These are phyloP conservation scores for Mus minutoides DNA, from an alignment of 2,797 vertebrate genomes.

Conservation along the genomic window DNA sequence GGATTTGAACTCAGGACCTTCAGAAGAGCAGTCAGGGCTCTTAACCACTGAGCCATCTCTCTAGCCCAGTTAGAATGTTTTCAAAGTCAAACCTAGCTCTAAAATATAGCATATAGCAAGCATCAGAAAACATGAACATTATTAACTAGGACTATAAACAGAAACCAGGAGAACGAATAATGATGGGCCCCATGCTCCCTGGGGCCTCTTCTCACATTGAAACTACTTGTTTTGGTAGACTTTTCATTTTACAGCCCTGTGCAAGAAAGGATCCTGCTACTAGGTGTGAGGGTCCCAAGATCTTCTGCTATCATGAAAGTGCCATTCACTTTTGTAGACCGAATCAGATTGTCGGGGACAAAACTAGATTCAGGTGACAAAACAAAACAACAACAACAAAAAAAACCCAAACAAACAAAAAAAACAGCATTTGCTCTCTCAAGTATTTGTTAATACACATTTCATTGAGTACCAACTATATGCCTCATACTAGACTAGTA, in stretches of 20 bases:
- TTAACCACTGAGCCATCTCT: too few relatives aligned
- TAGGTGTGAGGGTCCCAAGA: conserved; percentile 10
- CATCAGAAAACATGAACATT: conserved; percentile 35
- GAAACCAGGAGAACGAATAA: conserved; percentile 55
- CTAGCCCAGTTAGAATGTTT: neutral
- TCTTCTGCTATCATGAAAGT: conserved; percentile 47
- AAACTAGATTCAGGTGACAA: conserved; percentile 61
- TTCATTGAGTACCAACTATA: conserved; percentile 15
- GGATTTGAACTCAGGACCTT: too few relatives aligned
- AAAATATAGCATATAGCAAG: conserved; percentile 55
- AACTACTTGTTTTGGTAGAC: conserved; percentile 45
- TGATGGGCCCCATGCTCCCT: neutral
- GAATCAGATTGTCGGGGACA: conserved; percentile 43
- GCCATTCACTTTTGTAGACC: conserved; percentile 3
- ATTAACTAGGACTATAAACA: conserved; percentile 42
- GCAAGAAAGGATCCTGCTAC: neutral
- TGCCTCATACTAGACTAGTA: conserved; percentile 40
- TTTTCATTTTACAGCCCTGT: neutral
- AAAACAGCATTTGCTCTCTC: neutral
- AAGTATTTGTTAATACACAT: conserved; percentile 51
- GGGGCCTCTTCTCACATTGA: conserved; percentile 35
- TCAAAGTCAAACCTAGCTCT: conserved; percentile 56
- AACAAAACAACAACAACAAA: neutral
- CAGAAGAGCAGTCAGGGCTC: too few relatives aligned
- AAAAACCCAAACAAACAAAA: neutral